Conservation (phyloP, 1,140 invertebrate genomes). For the Heliconius melpomene region DNA sequence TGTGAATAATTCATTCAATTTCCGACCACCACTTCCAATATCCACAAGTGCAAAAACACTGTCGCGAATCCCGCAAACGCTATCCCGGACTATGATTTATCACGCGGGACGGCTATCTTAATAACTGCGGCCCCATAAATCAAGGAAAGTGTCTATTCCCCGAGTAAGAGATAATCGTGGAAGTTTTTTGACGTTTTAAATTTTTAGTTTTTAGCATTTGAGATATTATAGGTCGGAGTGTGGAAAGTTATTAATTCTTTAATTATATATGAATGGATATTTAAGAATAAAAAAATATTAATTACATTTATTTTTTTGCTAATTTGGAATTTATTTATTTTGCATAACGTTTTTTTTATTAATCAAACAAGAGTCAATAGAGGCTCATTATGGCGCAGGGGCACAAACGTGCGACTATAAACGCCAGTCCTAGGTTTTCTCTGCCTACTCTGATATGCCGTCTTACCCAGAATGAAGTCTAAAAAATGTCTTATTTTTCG, state of each 20-base stretch:
- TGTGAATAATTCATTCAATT: constrained; percentile 35
- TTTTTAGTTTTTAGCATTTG: background rate
- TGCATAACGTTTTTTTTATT: too few relatives aligned
- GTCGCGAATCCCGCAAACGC: constrained; percentile 43
- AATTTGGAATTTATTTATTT: too few relatives aligned
- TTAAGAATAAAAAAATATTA: background rate
- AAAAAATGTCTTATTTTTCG: too few relatives aligned
- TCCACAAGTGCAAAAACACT: constrained; percentile 43
- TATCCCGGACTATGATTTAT: constrained; percentile 50
- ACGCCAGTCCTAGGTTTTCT: too few relatives aligned
- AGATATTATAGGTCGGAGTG: background rate
- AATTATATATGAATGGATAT: background rate
- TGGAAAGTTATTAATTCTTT: background rate
- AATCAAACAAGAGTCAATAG: too few relatives aligned
- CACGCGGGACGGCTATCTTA: constrained; percentile 46
- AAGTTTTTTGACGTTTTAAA: constrained; percentile 24
- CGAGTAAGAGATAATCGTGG: constrained; percentile 33
- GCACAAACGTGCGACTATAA: too few relatives aligned
- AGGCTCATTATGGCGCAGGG: too few relatives aligned
- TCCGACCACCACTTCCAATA: constrained; percentile 23
- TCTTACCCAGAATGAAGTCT: too few relatives aligned
- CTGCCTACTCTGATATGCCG: too few relatives aligned
- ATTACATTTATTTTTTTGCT: too few relatives aligned
- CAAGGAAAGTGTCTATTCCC: constrained; percentile 33
- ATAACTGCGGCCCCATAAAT: constrained; percentile 50